phyloP scores from a whole-genome alignment of 2,888 invertebrate species.

The Neria commutata region DNA sequence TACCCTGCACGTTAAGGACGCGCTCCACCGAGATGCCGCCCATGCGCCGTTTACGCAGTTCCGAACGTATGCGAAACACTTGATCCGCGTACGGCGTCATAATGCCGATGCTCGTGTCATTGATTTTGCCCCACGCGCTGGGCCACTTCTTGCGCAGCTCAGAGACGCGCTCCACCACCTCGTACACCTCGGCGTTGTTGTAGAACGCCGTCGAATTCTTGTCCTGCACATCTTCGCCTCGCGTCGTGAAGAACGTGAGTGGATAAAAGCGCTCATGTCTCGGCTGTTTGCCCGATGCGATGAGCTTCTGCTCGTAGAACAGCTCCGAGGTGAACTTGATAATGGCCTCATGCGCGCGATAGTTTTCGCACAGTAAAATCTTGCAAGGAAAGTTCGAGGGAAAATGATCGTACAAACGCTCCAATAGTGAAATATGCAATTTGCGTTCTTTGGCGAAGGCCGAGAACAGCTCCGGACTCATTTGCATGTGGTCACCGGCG shows the following conservation, averaged over 20 bases:
- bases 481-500: slow-evolving; percentile 86
- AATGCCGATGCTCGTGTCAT: slow-evolving; percentile 81
- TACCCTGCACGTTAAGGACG: slow-evolving; percentile 85
- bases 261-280: slow-evolving; percentile 75
- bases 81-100: slow-evolving; percentile 86
- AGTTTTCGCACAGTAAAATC: slow-evolving; percentile 81
- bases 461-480: slow-evolving; percentile 82
- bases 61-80: slow-evolving; percentile 75
- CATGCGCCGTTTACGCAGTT: slow-evolving; percentile 75
- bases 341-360: slow-evolving; percentile 81
- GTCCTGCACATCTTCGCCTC: slow-evolving; percentile 82
- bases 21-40: slow-evolving; percentile 80
- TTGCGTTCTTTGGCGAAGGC: slow-evolving; percentile 74
- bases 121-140: slow-evolving; percentile 73
- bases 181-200: slow-evolving; percentile 81
- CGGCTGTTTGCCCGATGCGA: slow-evolving; percentile 75
- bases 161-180: slow-evolving; percentile 76
- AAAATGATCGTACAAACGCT: slow-evolving; percentile 79
- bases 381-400: slow-evolving; percentile 77
- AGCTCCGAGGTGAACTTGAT: slow-evolving; percentile 81
- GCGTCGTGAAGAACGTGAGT: slow-evolving; percentile 79
- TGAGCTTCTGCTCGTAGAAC: slow-evolving; percentile 79
- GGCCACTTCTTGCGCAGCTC: slow-evolving; percentile 79
- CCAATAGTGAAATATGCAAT: slow-evolving; percentile 75
- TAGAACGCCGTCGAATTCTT: slow-evolving; percentile 79